Percentiles rank a stretch among this genome's conserved stretches.
Evolutionary conservation across 2,888 invertebrate genomes (phyloP).

Genomic region (Pseudococcus longispinus): DNA sequence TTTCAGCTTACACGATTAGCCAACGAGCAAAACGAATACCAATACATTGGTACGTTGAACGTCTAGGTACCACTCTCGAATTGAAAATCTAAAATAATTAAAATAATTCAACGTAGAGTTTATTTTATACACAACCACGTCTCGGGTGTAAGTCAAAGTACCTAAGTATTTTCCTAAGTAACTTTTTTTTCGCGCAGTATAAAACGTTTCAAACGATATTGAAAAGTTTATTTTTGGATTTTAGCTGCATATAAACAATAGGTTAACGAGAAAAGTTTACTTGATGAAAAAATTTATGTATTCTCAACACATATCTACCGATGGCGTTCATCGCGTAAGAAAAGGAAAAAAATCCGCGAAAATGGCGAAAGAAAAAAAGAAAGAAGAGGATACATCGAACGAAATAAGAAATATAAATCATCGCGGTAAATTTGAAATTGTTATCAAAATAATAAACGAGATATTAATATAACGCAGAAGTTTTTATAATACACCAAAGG

Average conservation of each 20-base stretch:
- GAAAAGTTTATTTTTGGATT: background rate
- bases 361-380: background rate
- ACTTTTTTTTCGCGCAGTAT: background rate
- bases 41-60: background rate
- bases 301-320: background rate
- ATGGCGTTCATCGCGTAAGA: background rate
- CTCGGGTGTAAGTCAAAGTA: background rate
- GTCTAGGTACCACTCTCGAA: background rate
- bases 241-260: background rate
- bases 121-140: background rate
- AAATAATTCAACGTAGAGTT: background rate
- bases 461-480: conserved; percentile 1
- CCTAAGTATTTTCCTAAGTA: background rate
- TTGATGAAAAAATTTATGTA: background rate
- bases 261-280: background rate
- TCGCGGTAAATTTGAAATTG: conserved; percentile 23
- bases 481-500: conserved; percentile 20
- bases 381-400: background rate
- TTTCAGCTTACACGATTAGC: background rate
- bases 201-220: background rate
- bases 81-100: background rate
- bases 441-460: conserved; percentile 37
- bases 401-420: background rate
- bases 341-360: background rate
- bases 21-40: background rate